Evolutionary conservation across 1,140 invertebrate genomes (phyloP), one percentile per base, ranked within the genome.

Genomic region (Atta cephalotes): DNA sequence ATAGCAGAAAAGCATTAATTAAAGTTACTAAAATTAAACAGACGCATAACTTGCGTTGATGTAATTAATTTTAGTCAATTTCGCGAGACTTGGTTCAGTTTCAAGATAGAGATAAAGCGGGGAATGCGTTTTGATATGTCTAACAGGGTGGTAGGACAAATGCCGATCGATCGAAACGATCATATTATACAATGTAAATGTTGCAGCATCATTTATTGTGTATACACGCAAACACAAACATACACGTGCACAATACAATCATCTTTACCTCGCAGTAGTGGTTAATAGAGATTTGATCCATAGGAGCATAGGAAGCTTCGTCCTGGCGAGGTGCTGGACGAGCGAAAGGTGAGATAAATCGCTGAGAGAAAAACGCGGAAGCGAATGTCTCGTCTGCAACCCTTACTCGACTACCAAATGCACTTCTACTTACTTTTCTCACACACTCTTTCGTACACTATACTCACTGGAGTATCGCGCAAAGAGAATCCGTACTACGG

Each of bases 291-390:
- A 92, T 95, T 95, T 95, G 94, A 93, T 96, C 96, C 96, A 94
- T 96, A 97, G 96, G 96, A 96, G 95, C 95, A 97, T 96, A 96
- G 97, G 96, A 98, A 98, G 97, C 97, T 98, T 96, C 98, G 98
- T 93, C 98, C 98, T 88, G 98, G 98, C 95, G 98, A 98, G 96
- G 97, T 98, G 95, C 94, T 98, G 94, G 98, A 98, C 96, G 98
- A 98, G 94, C 97, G 97, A 96, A 98, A 98, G 98, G 98, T 98
- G 98, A 98, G 97, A 95, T 92, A 87, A 92, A 89, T 93, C 86
- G 51, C 89, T 90, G 87, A 89, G 82, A 88, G 21, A 62, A 88
- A 45, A 31, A 49, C 85, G 88, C 88, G 88, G 85, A 90, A 92
- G 85, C 89, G 90, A 92, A 92, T 93, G 91, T 88, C 90, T 92